Evolutionary conservation across 2,113 vertebrate species (phyloP).

Genomic region (Synchiropus splendidus): DNA sequence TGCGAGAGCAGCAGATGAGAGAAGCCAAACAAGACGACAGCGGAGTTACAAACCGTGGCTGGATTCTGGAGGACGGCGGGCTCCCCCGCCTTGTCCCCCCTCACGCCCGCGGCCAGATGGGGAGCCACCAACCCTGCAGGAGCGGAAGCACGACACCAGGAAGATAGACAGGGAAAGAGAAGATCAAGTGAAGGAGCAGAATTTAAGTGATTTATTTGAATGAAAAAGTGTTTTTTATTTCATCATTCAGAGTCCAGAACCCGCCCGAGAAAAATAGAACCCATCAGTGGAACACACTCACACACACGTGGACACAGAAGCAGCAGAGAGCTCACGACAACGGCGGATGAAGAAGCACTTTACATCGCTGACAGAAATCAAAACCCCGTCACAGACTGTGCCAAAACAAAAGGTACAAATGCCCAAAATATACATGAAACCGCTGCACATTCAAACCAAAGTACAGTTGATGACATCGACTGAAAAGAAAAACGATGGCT

Average conservation of each 20-base stretch:
- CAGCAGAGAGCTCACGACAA: conserved; percentile 66
- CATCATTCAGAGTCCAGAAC: conserved; percentile 73
- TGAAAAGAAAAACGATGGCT: conserved; percentile 36
- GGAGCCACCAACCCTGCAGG: conserved; percentile 97
- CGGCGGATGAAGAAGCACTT: conserved; percentile 77
- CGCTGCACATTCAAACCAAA: conserved; percentile 42
- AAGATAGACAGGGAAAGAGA: conserved; percentile 51
- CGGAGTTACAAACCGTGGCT: conserved; percentile 98
- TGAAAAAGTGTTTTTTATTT: conserved; percentile 94
- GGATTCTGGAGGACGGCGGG: conserved; percentile 98
- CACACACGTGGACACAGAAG: conserved; percentile 37
- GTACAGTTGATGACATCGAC: conserved; percentile 80
- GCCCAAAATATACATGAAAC: conserved; percentile 78
- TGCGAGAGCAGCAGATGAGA: conserved; percentile 5
- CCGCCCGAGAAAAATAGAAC: conserved; percentile 81
- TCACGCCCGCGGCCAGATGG: conserved; percentile 97
- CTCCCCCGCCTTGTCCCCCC: conserved; percentile 99
- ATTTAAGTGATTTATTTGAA: conserved; percentile 82
- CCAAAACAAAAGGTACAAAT: conserved; percentile 74
- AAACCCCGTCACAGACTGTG: conserved; percentile 64
- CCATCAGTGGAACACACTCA: conserved; percentile 71
- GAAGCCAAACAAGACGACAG: conserved; percentile 38
- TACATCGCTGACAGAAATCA: conserved; percentile 75
- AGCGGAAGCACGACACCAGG: conserved; percentile 33
- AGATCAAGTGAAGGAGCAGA: conserved; percentile 73